Conservation (phyloP, 2,113 vertebrate species). For the Caretta caretta region DNA sequence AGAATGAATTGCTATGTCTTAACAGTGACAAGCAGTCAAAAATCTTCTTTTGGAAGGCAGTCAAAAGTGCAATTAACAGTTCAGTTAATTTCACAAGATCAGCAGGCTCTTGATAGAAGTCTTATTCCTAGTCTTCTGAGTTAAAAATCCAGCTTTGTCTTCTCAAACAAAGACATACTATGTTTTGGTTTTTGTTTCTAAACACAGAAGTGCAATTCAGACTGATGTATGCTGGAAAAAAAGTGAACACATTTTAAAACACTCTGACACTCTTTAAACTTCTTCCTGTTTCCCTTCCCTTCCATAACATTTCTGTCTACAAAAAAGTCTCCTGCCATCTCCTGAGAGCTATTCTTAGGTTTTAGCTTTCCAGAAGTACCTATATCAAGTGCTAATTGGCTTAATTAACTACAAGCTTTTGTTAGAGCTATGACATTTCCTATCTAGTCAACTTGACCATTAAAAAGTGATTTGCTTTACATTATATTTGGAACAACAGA, state of each 20-base stretch:
- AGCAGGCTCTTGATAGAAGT: not conserved
- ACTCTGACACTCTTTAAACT: constrained; percentile 17
- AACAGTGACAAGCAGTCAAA: not conserved
- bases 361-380: constrained; percentile 59
- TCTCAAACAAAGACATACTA: not conserved
- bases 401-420: constrained; percentile 71
- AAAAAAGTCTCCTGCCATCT: constrained; percentile 20
- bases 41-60: constrained; percentile 17
- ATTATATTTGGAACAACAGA: constrained; percentile 62
- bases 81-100: not conserved
- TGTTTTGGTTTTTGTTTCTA: not conserved
- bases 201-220: not conserved
- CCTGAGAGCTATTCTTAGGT: constrained; percentile 42
- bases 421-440: constrained; percentile 25
- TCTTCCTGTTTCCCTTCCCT: constrained; percentile 3
- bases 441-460: constrained; percentile 71
- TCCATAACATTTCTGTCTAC: constrained; percentile 19
- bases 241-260: not conserved
- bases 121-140: not conserved
- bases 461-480: constrained; percentile 74
- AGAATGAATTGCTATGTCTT: not conserved
- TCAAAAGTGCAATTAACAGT: constrained; percentile 3
- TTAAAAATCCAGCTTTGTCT: not conserved
- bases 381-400: constrained; percentile 73
- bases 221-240: not conserved